Percentiles rank a stretch among this genome's conserved stretches.
phyloP scores from a whole-genome alignment of 2,797 vertebrate species.

The Neosalanx taihuensis region DNA sequence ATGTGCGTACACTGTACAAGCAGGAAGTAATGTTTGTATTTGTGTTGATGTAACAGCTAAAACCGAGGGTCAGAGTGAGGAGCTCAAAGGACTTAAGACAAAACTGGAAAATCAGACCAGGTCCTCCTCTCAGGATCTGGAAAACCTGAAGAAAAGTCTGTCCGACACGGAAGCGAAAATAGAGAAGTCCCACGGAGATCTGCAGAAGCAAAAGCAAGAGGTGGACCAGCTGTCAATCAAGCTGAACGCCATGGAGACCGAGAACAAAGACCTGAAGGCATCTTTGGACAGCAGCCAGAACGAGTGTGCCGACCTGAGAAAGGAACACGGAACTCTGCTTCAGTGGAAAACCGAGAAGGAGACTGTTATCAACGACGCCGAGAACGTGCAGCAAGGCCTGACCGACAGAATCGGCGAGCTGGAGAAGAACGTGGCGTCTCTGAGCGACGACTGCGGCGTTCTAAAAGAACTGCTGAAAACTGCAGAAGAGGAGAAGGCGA shows the following conservation, averaged over 20 bases:
- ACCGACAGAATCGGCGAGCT: conserved; percentile 68
- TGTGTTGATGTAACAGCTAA: conserved; percentile 68
- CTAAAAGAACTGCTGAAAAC: conserved; percentile 62
- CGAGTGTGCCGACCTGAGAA: conserved; percentile 73
- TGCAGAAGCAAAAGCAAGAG: conserved; percentile 78
- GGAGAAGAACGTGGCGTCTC: conserved; percentile 66
- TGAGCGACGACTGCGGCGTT: conserved; percentile 60
- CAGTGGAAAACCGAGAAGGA: conserved; percentile 83
- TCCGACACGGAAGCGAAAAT: conserved; percentile 77
- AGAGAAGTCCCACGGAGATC: conserved; percentile 70
- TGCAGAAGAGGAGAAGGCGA: conserved; percentile 71
- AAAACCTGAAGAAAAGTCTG: conserved; percentile 74
- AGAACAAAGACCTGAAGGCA: conserved; percentile 68
- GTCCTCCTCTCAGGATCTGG: conserved; percentile 58
- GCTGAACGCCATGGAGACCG: conserved; percentile 65
- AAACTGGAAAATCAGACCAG: conserved; percentile 77
- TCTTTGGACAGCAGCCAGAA: conserved; percentile 65
- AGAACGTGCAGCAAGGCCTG: conserved; percentile 75
- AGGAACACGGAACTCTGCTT: conserved; percentile 70
- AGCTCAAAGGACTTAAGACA: conserved; percentile 76
- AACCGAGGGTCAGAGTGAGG: conserved; percentile 68
- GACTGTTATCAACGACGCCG: conserved; percentile 66
- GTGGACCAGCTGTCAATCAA: conserved; percentile 73
- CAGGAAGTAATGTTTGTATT: neutral
- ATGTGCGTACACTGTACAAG: no score